phyloP scores from a whole-genome alignment of 1,140 invertebrate species.

The Sarcophaga peregrina region DNA sequence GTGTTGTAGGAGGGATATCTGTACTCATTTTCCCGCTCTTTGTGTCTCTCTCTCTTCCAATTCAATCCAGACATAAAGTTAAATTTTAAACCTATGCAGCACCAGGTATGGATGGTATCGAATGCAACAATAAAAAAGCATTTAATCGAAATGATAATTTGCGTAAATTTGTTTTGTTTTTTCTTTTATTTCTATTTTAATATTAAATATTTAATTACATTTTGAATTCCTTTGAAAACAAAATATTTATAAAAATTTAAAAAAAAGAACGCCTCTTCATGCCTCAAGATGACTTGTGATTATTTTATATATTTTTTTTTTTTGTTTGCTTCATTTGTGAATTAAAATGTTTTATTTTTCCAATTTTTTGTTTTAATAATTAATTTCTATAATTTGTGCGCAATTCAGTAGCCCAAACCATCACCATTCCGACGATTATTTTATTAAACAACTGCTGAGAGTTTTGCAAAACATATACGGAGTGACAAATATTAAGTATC shows the following conservation, averaged over 20 bases:
- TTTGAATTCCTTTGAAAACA: neutral
- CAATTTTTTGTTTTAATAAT: conserved; percentile 18
- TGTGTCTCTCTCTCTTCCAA: too few relatives aligned
- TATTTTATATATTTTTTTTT: conserved; percentile 18
- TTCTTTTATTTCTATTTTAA: too few relatives aligned
- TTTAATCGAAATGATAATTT: neutral
- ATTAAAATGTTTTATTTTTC: neutral
- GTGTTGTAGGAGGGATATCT: too few relatives aligned
- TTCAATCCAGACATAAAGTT: too few relatives aligned
- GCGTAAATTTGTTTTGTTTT: too few relatives aligned
- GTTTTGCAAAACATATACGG: neutral
- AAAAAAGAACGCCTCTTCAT: conserved; percentile 8
- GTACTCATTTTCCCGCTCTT: too few relatives aligned
- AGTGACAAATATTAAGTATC: neutral
- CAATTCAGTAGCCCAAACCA: conserved; percentile 43
- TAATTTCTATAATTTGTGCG: conserved; percentile 47
- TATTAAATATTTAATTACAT: conserved; percentile 26
- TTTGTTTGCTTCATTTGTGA: neutral
- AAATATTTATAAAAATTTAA: neutral
- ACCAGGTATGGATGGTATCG: conserved; percentile 52
- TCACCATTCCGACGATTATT: neutral
- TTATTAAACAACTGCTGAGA: neutral
- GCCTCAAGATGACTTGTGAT: conserved; percentile 18
- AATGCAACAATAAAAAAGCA: conserved; percentile 49
- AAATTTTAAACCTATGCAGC: conserved; percentile 60